phyloP scores from a whole-genome alignment of 1,140 invertebrate genomes.

The Parasteatoda tepidariorum region DNA sequence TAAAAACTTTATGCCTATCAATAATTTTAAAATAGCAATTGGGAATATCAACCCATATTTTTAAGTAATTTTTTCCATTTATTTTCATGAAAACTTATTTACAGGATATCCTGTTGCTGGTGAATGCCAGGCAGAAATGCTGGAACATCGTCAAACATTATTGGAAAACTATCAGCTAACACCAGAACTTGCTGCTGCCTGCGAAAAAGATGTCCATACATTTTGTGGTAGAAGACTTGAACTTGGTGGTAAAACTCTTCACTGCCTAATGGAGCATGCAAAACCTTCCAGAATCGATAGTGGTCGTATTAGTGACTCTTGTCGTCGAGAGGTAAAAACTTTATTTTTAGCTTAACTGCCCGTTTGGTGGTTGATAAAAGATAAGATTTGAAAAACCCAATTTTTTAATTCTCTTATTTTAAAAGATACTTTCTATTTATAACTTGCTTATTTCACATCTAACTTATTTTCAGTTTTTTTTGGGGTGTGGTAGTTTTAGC shows the following conservation, averaged over 20 bases:
- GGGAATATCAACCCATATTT: too few species aligned
- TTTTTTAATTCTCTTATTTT: too few species aligned
- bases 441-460: too few species aligned
- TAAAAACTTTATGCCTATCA: too few species aligned
- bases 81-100: too few species aligned
- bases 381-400: neutral
- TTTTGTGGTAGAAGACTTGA: slow-evolving; percentile 71
- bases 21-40: too few species aligned
- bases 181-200: slow-evolving; percentile 90
- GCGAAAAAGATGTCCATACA: slow-evolving; percentile 82
- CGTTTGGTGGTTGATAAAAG: neutral
- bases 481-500: too few species aligned
- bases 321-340: slow-evolving; percentile 39
- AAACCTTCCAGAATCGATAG: slow-evolving; percentile 69
- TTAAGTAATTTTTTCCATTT: too few species aligned
- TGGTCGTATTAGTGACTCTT: slow-evolving; percentile 65
- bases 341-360: neutral
- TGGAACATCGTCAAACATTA: slow-evolving; percentile 87
- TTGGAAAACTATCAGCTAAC: slow-evolving; percentile 93
- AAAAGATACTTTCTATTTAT: too few species aligned
- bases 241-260: slow-evolving; percentile 87
- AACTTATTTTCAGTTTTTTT: too few species aligned
- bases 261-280: slow-evolving; percentile 95
- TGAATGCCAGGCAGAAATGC: slow-evolving; percentile 84
- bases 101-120: slow-evolving; percentile 75